Evolutionary conservation across 2,113 vertebrate genomes (phyloP).

Genomic region (Anseranas semipalmata): DNA sequence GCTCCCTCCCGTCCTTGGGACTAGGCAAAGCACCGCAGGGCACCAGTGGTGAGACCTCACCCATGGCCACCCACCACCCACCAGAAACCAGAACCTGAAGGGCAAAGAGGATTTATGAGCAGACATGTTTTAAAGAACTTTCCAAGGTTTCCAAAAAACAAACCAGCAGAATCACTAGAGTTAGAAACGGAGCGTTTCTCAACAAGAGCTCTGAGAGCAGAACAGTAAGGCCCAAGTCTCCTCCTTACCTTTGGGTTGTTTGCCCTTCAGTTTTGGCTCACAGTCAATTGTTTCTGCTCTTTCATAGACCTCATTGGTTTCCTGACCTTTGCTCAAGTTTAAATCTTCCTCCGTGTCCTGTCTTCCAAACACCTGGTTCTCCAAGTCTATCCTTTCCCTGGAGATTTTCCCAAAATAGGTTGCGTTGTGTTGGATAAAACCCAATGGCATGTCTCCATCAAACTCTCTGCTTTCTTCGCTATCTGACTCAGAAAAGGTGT

Average conservation of each 20-base stretch:
- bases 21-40: slow-evolving; percentile 21
- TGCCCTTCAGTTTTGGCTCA: slow-evolving; percentile 76
- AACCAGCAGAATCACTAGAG: slow-evolving; percentile 40
- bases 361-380: slow-evolving; percentile 69
- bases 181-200: slow-evolving; percentile 48
- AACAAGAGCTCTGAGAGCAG: slow-evolving; percentile 53
- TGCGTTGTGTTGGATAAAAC: slow-evolving; percentile 78
- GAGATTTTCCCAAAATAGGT: slow-evolving; percentile 76
- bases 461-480: slow-evolving; percentile 79
- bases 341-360: slow-evolving; percentile 56
- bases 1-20: slow-evolving; percentile 19
- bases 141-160: slow-evolving; percentile 43
- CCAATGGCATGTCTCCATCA: slow-evolving; percentile 59
- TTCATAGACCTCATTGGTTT: slow-evolving; percentile 94
- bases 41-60: not conserved
- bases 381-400: slow-evolving; percentile 69
- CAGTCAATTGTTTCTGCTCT: slow-evolving; percentile 81
- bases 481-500: slow-evolving; percentile 81
- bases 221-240: slow-evolving; percentile 25
- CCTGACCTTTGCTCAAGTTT: slow-evolving; percentile 81
- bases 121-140: slow-evolving; percentile 44
- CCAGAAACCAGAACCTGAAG: slow-evolving; percentile 68
- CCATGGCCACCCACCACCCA: not conserved
- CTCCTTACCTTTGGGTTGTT: slow-evolving; percentile 82
- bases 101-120: slow-evolving; percentile 60